Base-by-base conservation (phyloP, 2,888 invertebrate genomes). In the Erynnis tages region DNA sequence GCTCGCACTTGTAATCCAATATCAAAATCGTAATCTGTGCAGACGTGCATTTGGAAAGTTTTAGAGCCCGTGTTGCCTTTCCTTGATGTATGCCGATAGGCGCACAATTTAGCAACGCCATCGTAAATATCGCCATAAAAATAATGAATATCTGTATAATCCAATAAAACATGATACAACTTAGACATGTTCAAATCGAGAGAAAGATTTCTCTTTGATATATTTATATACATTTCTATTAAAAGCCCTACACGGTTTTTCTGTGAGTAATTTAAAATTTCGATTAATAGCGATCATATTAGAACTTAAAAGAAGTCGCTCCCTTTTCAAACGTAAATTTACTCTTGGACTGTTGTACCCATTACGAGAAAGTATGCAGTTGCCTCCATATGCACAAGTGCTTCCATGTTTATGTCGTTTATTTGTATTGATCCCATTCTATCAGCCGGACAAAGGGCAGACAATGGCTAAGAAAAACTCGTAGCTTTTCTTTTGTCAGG, bases 381-480 rank as follows among this genome's bases (percentile, higher is more conserved):
- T 23, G 4, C 29, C 5, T 34, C 32, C 30, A 16, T 49, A 34
- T 32, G 23, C 25, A 23, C 23, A 45, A 35, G 25, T 16, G 16
- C 16, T 35, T 14, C 6, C 25, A 17, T 35, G 2, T 16, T 35
- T 11, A 23, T 11, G 23, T 34, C 14, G 21, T 21, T 48, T 23
- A 23, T 47, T 49, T 34, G 25, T 41, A 19, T 17, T 34, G 49
- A 17, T 41, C 11, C 45, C 44, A 54, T 53, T 55, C 44, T 54
- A 52, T 60, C 21, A 21, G 54, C 56, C 58, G 64, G 60, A 61
- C 65, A 65, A 71, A 71, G 72, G 70, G 71, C 68, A 65, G 66
- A 63, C 71, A 67, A 76, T 69, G 69, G 72, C 73, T 69, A 71
- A 71, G 67, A 71, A 62, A 73, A 73, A 73, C 65, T 63, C 58